phyloP scores from a whole-genome alignment of 2,797 vertebrate genomes.

The Chelon labrosus region DNA sequence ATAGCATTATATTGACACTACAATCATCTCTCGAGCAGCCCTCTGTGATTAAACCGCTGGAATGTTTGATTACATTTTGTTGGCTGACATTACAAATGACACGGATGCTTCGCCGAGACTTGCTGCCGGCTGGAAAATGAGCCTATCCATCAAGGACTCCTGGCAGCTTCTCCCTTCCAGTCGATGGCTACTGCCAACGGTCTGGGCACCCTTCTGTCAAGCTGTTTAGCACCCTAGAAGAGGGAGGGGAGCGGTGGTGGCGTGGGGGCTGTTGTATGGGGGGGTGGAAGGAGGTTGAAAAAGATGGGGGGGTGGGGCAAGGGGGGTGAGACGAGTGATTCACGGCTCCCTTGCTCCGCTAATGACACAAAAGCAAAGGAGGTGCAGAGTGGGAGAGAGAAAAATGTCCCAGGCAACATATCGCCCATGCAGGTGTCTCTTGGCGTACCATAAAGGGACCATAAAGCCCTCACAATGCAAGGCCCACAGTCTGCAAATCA shows the following conservation, averaged over 20 bases:
- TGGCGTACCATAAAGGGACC: conserved; percentile 79
- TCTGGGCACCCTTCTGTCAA: conserved; percentile 98
- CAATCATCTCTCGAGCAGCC: conserved; percentile 99
- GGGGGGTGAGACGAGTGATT: conserved; percentile 82
- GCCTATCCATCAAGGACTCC: conserved; percentile 99
- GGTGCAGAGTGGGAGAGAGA: conserved; percentile 83
- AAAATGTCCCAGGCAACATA: conserved; percentile 86
- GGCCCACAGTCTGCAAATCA: conserved; percentile 79
- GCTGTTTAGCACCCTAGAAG: conserved; percentile 98
- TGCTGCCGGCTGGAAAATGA: conserved; percentile 99
- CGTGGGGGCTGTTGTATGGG: conserved; percentile 78
- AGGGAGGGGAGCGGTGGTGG: conserved; percentile 86
- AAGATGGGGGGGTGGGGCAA: conserved; percentile 72
- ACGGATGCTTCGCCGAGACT: conserved; percentile 99
- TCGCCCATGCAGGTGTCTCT: conserved; percentile 83
- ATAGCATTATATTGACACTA: conserved; percentile 99
- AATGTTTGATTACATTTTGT: conserved; percentile 99
- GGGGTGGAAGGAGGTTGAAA: conserved; percentile 78
- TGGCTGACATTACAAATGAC: conserved; percentile 99
- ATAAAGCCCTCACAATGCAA: conserved; percentile 82
- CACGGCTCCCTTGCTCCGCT: conserved; percentile 86
- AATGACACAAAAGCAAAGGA: conserved; percentile 89
- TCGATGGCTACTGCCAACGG: conserved; percentile 99
- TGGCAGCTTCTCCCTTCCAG: conserved; percentile 99
- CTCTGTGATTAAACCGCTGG: conserved; percentile 99